Percentiles rank a stretch among this genome's conserved stretches.
Conservation (phyloP, 2,888 invertebrate species). For the Phania funesta region DNA sequence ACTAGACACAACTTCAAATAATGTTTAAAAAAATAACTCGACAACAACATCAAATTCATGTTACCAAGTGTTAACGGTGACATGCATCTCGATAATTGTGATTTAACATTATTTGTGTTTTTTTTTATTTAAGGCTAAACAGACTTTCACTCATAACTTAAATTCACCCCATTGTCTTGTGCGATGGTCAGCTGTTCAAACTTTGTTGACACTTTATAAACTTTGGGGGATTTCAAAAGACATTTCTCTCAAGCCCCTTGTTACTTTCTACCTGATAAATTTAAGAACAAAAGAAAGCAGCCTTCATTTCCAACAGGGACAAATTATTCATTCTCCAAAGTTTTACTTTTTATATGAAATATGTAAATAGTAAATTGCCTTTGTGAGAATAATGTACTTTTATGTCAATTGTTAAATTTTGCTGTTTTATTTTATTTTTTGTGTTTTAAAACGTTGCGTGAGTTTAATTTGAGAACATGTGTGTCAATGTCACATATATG, state of each 20-base stretch:
- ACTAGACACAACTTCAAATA: not conserved
- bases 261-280: too few relatives aligned
- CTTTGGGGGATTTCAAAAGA: too few relatives aligned
- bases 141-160: too few relatives aligned
- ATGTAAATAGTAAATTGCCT: too few relatives aligned
- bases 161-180: too few relatives aligned
- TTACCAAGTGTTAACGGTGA: conserved; percentile 52
- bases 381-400: not conserved
- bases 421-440: not conserved
- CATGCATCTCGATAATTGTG: conserved; percentile 41
- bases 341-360: not conserved
- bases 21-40: not conserved
- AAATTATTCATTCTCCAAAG: not conserved
- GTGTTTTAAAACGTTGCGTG: conserved; percentile 55
- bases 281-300: too few relatives aligned
- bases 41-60: conserved; percentile 26
- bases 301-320: not conserved
- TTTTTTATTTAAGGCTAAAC: not conserved
- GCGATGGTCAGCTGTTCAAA: too few relatives aligned
- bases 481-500: conserved; percentile 65
- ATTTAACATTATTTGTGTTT: conserved; percentile 35
- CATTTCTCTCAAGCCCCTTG: too few relatives aligned
- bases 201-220: too few relatives aligned
- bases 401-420: not conserved
- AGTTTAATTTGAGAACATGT: conserved; percentile 44